phyloP scores from a whole-genome alignment of 2,797 vertebrate species.

The Coregonus sp. region DNA sequence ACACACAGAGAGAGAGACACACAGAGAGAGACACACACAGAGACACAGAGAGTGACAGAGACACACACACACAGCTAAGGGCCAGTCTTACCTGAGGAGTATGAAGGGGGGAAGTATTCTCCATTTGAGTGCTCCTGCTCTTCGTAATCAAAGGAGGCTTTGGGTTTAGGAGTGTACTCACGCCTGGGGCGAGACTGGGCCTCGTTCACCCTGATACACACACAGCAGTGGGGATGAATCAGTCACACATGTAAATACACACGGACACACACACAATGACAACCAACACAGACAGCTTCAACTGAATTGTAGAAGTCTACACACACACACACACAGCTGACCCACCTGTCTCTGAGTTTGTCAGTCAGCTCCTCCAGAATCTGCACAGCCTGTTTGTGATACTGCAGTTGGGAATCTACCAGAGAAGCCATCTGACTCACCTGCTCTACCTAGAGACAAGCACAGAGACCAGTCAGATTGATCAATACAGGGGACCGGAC shows the following conservation, averaged over 20 bases:
- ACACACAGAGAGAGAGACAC: too few relatives aligned
- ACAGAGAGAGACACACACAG: too few relatives aligned
- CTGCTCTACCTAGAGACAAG: conserved; percentile 85
- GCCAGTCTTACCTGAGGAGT: conserved; percentile 58
- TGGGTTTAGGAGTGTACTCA: conserved; percentile 84
- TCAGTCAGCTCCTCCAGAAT: conserved; percentile 75
- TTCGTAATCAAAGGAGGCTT: conserved; percentile 79
- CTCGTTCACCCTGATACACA: conserved; percentile 78
- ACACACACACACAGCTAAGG: background rate
- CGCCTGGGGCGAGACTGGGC: conserved; percentile 83
- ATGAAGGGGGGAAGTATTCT: conserved; percentile 75
- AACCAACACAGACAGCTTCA: background rate
- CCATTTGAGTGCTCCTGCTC: conserved; percentile 85
- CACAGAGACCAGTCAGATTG: background rate
- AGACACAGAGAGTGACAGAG: too few relatives aligned
- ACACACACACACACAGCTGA: conserved; percentile 12
- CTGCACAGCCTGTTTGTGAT: conserved; percentile 86
- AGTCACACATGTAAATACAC: background rate
- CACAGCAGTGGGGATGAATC: background rate
- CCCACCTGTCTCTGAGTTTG: conserved; percentile 63
- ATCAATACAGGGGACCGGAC: too few relatives aligned
- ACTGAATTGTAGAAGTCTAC: conserved; percentile 5
- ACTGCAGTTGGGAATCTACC: conserved; percentile 92
- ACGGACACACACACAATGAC: conserved; percentile 19
- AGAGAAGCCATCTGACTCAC: conserved; percentile 92